Evolutionary conservation across 2,113 vertebrate genomes (phyloP).

Genomic region (Gavialis gangeticus): DNA sequence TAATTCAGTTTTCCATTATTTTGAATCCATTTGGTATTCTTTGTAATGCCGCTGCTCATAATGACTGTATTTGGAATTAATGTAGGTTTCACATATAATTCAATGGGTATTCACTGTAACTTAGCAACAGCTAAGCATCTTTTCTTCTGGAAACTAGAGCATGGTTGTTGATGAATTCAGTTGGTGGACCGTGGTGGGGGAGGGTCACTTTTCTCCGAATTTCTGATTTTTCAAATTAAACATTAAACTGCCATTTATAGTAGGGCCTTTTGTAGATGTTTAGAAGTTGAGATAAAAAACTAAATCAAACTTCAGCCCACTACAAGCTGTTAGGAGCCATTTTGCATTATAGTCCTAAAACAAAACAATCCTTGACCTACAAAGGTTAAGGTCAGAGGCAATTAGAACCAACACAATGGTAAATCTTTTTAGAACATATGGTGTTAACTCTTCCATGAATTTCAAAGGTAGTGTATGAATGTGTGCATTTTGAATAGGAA

Average conservation of each 20-base stretch:
- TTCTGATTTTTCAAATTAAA: constrained; percentile 70
- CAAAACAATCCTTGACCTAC: constrained; percentile 4
- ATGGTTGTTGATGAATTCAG: constrained; percentile 58
- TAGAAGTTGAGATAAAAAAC: constrained; percentile 41
- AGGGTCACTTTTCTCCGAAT: constrained; percentile 69
- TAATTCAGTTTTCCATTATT: constrained; percentile 68
- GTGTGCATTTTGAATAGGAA: constrained; percentile 12
- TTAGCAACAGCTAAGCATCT: constrained; percentile 74
- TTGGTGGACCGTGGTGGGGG: constrained; percentile 1
- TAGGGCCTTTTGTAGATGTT: constrained; percentile 38
- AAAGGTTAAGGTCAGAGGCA: not conserved
- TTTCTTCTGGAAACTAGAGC: constrained; percentile 61
- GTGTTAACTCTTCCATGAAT: not conserved
- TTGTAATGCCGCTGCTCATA: constrained; percentile 52
- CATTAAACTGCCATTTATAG: constrained; percentile 52
- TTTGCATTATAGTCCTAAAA: not conserved
- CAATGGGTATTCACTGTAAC: constrained; percentile 66
- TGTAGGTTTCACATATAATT: constrained; percentile 62
- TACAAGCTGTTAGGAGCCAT: constrained; percentile 24
- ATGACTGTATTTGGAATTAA: constrained; percentile 77
- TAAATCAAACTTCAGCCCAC: not conserved
- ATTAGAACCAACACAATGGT: not conserved
- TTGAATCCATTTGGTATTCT: constrained; percentile 67
- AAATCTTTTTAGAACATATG: constrained; percentile 25
- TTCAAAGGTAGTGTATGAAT: not conserved